Conservation (phyloP, 2,113 vertebrate genomes). For the Strigops habroptila region DNA sequence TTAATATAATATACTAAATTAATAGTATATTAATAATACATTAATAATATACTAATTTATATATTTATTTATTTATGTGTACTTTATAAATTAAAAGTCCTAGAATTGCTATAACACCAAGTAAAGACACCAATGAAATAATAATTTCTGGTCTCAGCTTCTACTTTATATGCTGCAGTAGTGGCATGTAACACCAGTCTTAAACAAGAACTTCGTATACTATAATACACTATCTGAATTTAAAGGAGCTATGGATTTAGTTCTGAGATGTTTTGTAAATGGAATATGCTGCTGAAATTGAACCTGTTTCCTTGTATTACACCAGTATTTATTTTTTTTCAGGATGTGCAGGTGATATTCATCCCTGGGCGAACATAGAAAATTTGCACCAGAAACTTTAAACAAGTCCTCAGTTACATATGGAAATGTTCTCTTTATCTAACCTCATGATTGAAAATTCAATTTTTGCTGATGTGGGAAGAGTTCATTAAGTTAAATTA, state of each 20-base stretch:
- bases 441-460: not conserved
- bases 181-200: not conserved
- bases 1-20: not conserved
- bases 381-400: not conserved
- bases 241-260: not conserved
- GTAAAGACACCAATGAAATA: not conserved
- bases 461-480: not conserved
- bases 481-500: not conserved
- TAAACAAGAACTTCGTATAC: not conserved
- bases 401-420: fast-evolving
- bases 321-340: not conserved
- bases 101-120: not conserved
- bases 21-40: not conserved
- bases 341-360: not conserved
- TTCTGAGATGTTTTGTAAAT: not conserved
- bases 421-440: not conserved
- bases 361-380: not conserved
- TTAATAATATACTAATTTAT: no score
- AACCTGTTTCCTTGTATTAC: not conserved
- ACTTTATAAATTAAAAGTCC: not conserved
- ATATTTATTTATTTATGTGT: not conserved
- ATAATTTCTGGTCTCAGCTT: not conserved
- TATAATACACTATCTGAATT: not conserved
- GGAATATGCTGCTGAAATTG: not conserved
- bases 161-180: not conserved